A percentile compares a stretch with the other conserved stretches of the same genome.
phyloP scores from a whole-genome alignment of 2,797 vertebrate genomes.

The Oreochromis grahami region DNA sequence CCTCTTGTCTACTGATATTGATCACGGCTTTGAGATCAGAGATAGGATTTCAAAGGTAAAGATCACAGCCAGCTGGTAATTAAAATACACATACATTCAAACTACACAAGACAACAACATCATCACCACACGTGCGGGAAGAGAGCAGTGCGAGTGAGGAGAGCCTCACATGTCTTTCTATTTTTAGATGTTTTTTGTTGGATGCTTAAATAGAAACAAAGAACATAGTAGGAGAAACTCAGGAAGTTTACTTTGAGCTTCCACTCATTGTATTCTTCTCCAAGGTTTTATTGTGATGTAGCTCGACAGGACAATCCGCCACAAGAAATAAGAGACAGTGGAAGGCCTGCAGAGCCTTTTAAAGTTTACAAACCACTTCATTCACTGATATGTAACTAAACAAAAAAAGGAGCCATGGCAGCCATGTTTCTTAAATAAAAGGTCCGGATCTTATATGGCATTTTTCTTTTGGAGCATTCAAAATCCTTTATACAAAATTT shows the following conservation, averaged over 20 bases:
- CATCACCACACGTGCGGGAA: neutral
- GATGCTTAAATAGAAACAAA: slow-evolving; percentile 15
- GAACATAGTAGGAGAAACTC: slow-evolving; percentile 6
- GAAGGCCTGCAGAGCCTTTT: neutral
- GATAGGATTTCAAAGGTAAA: neutral
- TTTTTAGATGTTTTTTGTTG: slow-evolving; percentile 48
- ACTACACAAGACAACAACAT: neutral
- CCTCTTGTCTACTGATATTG: neutral
- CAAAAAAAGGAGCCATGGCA: neutral
- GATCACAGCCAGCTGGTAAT: neutral
- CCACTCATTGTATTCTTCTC: slow-evolving; percentile 28
- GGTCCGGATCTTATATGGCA: neutral
- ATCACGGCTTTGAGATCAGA: neutral
- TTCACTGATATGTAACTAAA: neutral
- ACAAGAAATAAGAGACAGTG: neutral
- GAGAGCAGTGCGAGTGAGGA: neutral
- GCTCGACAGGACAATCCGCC: neutral
- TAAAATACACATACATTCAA: neutral
- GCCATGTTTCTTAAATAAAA: neutral
- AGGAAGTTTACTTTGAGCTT: slow-evolving; percentile 46
- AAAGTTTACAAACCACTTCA: neutral
- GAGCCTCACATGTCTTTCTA: slow-evolving; percentile 6
- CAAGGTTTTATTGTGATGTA: neutral
- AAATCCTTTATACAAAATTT: neutral
- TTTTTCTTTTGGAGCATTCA: neutral